phyloP scores from a whole-genome alignment of 2,797 vertebrate genomes.

The Lerista edwardsae region DNA sequence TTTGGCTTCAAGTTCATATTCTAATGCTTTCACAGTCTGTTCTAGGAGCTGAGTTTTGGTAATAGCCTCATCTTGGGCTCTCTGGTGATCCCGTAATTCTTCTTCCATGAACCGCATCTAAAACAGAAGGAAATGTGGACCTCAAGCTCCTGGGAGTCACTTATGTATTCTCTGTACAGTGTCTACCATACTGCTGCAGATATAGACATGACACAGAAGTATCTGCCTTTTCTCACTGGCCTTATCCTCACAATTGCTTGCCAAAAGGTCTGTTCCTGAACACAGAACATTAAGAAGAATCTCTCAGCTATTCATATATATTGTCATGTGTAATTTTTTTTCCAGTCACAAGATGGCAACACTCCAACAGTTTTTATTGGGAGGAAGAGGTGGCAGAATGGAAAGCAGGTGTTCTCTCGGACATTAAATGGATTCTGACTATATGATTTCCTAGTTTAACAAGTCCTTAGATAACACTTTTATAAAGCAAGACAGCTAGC shows the following conservation, averaged over 20 bases:
- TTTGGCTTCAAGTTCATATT: conserved; percentile 84
- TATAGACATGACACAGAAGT: neutral
- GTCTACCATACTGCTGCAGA: no score
- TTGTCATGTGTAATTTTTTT: neutral
- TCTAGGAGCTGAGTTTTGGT: conserved; percentile 83
- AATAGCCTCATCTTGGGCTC: conserved; percentile 85
- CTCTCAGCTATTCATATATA: neutral
- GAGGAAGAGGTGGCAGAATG: no score
- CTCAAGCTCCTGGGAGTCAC: neutral
- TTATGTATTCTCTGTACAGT: no score
- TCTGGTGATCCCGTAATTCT: conserved; percentile 83
- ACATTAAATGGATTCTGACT: neutral
- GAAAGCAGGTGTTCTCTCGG: neutral
- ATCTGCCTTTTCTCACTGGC: neutral
- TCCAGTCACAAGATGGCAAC: conserved; percentile 73
- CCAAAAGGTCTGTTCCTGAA: neutral
- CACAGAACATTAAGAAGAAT: fast-evolving
- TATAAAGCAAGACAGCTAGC: neutral
- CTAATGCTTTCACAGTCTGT: conserved; percentile 85
- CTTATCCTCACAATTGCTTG: neutral
- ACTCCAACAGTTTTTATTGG: conserved; percentile 50
- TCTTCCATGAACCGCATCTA: conserved; percentile 87
- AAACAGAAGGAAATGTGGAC: conserved; percentile 17
- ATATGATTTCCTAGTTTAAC: neutral
- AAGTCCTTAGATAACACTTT: neutral